Evolutionary conservation across 30 jellyfish, hydroid and myxozoan genomes (phyloP), one percentile per base, ranked within the genome.

Genomic region (Catostylus mosaicus): DNA sequence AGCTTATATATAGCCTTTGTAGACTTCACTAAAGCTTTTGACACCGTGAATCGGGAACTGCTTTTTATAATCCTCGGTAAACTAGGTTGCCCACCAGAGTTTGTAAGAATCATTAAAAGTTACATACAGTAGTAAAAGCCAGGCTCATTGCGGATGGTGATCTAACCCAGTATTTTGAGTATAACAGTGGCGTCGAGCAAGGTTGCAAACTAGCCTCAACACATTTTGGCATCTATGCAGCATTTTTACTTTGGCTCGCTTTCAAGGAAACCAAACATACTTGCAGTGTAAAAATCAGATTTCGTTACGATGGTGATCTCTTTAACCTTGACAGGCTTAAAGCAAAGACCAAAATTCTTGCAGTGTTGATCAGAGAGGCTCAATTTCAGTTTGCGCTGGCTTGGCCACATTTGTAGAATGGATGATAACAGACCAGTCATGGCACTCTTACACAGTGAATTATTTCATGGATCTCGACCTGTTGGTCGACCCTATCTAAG

Each of bases 141-240:
- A 47, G 87, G 63, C 88, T 82, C 57, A 68, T 82, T 48, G 77
- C 67, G 59, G 87, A 82, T 37, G 78, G 81, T 60, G 78, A 67
- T 26, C 92, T 82, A 43, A 66, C 92, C 5, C 50, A 48, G 68
- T 81, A 68, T 31, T 66, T 82, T 61, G 87, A 82, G 60, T 82
- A 82, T 66, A 67, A 52, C 87, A 82, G 79, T 82, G 92, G 92
- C 26, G 67, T 83, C 32, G 67, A 81, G 77, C 91, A 81, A 50
- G 76, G 80, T 48, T 35, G 83, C 63, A 20, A 31, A 31, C 88
- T 57, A 33, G 88, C 54, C 73, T 84, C 80, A 36, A 59, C 82
- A 59, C 71, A 59, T 34, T 40, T 35, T 63, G 83, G 89, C 63
- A 83, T 72, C 59, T 83, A 29, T 29, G 89, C 90, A 71, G 89